phyloP scores from a whole-genome alignment of 53 echinoderm and acorn worm genomes.

The Glandiceps talaboti region DNA sequence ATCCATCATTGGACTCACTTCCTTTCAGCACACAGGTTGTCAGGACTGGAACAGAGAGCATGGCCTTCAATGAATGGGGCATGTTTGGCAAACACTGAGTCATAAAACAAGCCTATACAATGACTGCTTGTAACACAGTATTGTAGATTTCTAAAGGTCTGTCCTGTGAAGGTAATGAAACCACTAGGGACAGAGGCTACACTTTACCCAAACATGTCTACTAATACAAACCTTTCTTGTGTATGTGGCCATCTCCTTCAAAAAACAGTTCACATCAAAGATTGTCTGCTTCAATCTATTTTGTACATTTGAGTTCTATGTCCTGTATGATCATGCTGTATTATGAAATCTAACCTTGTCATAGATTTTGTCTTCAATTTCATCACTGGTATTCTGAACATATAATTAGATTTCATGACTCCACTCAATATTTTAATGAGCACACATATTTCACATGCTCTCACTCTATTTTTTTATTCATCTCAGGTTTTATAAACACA shows the following conservation, averaged over 20 bases:
- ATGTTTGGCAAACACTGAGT: background rate
- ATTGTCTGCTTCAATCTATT: no score
- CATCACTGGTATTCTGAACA: no score
- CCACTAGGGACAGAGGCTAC: background rate
- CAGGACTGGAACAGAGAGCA: background rate
- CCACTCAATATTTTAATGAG: no score
- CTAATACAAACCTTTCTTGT: background rate
- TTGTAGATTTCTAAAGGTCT: background rate
- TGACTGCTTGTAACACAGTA: background rate
- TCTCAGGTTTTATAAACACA: no score
- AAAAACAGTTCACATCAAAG: no score
- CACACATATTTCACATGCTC: no score
- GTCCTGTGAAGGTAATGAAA: background rate
- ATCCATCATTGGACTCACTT: background rate
- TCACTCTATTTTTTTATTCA: no score
- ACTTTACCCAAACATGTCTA: background rate
- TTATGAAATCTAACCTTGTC: no score
- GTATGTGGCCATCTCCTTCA: background rate
- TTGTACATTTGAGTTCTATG: no score
- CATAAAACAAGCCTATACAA: background rate
- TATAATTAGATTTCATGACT: no score
- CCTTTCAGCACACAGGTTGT: background rate
- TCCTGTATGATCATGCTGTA: no score
- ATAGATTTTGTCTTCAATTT: no score
- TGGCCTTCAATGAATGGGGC: background rate